These are phyloP conservation scores for Taxidea taxus DNA, from an alignment of 2,113 vertebrate species.

Conservation along the genomic window DNA sequence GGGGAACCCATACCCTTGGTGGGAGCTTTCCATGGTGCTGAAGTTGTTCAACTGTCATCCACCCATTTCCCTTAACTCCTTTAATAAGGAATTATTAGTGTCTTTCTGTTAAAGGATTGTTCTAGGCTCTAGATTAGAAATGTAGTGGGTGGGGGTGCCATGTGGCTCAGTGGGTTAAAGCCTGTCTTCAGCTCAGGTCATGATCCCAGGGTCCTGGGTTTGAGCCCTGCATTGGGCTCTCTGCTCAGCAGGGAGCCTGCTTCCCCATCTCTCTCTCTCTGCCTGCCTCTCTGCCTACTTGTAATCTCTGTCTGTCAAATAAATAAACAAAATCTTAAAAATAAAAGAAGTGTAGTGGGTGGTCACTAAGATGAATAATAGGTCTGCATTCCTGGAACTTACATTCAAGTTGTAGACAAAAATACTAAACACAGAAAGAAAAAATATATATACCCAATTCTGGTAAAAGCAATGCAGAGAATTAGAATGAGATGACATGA, in stretches of 20 bases:
- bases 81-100: neutral
- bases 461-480: constrained; percentile 14
- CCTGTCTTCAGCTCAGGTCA: no score
- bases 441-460: neutral
- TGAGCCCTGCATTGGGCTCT: no score
- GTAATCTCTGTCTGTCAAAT: no score
- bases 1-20: neutral
- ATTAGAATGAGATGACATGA: neutral
- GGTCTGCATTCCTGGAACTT: neutral
- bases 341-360: neutral
- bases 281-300: no score
- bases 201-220: no score
- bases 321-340: no score
- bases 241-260: no score
- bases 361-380: neutral
- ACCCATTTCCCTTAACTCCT: neutral
- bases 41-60: neutral
- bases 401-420: neutral
- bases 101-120: neutral
- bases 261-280: no score
- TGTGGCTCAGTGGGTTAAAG: no score
- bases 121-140: neutral
- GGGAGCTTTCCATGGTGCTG: neutral
- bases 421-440: neutral
- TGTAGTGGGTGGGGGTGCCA: neutral